These are phyloP conservation scores for Pedetes capensis DNA, from an alignment of 2,113 vertebrate species.

Conservation along the genomic window DNA sequence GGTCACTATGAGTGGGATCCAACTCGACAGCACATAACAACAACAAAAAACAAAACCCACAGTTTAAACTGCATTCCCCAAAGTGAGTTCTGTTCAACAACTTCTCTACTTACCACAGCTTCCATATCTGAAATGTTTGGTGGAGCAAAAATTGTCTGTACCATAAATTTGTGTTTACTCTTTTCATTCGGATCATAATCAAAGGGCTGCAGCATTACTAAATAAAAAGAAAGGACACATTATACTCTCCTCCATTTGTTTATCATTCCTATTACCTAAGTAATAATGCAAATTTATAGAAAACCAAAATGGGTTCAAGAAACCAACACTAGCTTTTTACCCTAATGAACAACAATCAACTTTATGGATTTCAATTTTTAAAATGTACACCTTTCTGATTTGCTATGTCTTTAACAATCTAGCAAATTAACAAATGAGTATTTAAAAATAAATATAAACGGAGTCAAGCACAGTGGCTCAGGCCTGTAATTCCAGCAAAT, in stretches of 20 bases:
- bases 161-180: conserved; percentile 99
- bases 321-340: background rate
- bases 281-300: background rate
- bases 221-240: conserved; percentile 62
- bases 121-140: conserved; percentile 94
- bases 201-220: conserved; percentile 99
- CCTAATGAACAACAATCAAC: background rate
- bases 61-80: conserved; percentile 16
- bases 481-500: too few relatives aligned
- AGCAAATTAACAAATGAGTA: conserved; percentile 13
- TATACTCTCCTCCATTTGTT: background rate
- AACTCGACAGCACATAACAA: too few relatives aligned
- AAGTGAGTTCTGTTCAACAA: conserved; percentile 29
- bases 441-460: background rate
- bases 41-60: conserved; percentile 16
- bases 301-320: conserved; percentile 9
- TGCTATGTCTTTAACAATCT: background rate
- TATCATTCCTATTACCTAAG: background rate
- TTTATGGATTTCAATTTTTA: conserved; percentile 6
- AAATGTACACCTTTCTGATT: background rate
- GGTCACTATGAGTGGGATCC: too few relatives aligned
- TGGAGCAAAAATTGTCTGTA: conserved; percentile 98
- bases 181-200: conserved; percentile 99
- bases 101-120: conserved; percentile 90
- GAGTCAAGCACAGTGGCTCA: too few relatives aligned